Evolutionary conservation across 2,113 vertebrate species (phyloP), one percentile per base, ranked within the genome.

Genomic region (Brachypodius melanocephalos): DNA sequence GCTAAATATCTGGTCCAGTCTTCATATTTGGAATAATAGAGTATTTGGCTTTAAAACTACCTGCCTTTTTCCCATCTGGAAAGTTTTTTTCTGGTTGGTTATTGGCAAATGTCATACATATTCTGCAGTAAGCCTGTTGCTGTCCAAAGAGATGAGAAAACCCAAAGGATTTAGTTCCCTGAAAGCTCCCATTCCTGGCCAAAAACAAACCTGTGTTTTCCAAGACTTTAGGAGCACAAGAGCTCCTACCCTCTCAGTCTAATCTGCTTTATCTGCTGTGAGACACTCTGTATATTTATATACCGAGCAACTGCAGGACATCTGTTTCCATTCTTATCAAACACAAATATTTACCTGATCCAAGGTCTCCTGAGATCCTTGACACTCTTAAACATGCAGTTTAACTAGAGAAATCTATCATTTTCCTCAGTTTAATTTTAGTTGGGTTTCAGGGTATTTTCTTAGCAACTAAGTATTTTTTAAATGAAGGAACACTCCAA

Each of bases 301-400:
- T 43, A 94, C 86, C 15, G 48, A 90, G 87, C 85, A 96, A 90
- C 78, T 89, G 80, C 46, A 93, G 94, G 73, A 65, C 74, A 83
- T 87, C 32, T 52, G 84, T 90, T 92, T 87, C 93, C 74, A 72
- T 88, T 77, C 96, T 94, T 96, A 97, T 90, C 90, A 6, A 89
- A 68, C 80, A 72, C 89, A 96, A 97, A 97, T 95, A 94, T 95
- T 97, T 96, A 93, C 92, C 86, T 63, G 69, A 92, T 82, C 80
- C 93, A 96, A 96, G 81, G 95, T 95, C 91, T 95, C 3, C 52
- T 72, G 81, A 78, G 61, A 94, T 78, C 73, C 17, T 3, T 25
- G 25, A 42, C 69, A 45, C 42, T 48, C 57, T 87, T 51, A 43
- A 77, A 78, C 85, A 28, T 48, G 22, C 32, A 65, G 26, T 55